Evolutionary conservation across 2,113 vertebrate genomes (phyloP), one percentile per base, ranked within the genome.

Genomic region (Nannobrachium achirus): DNA sequence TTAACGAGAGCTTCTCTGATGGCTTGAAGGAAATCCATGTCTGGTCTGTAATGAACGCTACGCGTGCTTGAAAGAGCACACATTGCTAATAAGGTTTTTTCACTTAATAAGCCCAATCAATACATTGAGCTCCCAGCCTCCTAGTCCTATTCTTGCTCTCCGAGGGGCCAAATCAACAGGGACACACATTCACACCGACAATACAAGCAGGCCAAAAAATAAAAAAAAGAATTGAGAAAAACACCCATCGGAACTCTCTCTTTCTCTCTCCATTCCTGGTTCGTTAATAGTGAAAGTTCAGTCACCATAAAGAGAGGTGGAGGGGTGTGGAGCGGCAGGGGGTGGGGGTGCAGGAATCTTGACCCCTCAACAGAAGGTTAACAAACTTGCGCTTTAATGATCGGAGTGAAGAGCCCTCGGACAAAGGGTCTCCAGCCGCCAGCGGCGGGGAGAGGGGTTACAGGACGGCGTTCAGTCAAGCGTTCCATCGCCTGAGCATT

Each of bases 371-470:
- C 66, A 75, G 83, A 89, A 91, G 91, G 89, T 92, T 91, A 92
- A 91, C 87, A 92, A 90, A 92, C 87, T 91, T 89, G 81, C 71
- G 86, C 91, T 88, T 25, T 91, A 88, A 90, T 93, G 90, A 92
- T 87, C 89, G 88, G 66, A 89, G 89, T 82, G 80, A 82, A 83
- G 84, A 86, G 87, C 80, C 51, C 53, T 76, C 79, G 89, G 87
- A 91, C 84, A 92, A 94, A 92, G 78, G 86, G 82, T 80, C 80
- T 90, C 84, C 50, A 88, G 84, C 7, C 69, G 91, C 81, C 88
- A 73, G 16, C 19, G 92, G 90, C 85, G 76, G 80, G n/a, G 80
- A 83, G 74, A 88, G 89, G 83, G 89, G 89, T 92, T 84, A 88
- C 80, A 80, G 85, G 83, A 25, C 79, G 65, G 66, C 10, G 58